Evolutionary conservation across 2,888 invertebrate genomes (phyloP).

Genomic region (Ennomos erosarius): DNA sequence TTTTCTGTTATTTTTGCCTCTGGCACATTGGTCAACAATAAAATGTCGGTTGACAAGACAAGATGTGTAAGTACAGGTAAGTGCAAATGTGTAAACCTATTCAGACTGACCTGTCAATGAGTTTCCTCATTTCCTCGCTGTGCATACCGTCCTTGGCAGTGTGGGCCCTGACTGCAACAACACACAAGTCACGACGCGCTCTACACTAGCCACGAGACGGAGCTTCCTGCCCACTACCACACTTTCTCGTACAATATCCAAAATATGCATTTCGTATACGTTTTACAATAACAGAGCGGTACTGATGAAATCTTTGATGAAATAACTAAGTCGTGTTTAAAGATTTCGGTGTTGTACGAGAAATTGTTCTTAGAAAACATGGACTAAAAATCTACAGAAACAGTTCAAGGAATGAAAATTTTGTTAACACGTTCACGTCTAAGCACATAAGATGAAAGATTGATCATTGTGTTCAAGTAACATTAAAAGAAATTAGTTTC

Average conservation of each 20-base stretch:
- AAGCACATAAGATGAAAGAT: conserved; percentile 63
- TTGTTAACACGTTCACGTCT: conserved; percentile 81
- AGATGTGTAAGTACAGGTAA: conserved; percentile 27
- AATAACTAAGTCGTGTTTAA: not conserved
- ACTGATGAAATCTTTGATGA: not conserved
- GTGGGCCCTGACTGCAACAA: conserved; percentile 88
- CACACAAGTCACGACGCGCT: conserved; percentile 82
- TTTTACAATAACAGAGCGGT: conserved; percentile 14
- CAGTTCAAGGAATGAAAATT: conserved; percentile 63
- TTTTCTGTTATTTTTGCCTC: not conserved
- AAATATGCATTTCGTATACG: not conserved
- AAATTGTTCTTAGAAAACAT: conserved; percentile 61
- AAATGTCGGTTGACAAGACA: conserved; percentile 4
- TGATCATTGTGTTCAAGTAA: conserved; percentile 29
- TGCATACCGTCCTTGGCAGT: conserved; percentile 95
- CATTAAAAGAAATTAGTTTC: conserved; percentile 46
- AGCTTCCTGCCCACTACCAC: conserved; percentile 65
- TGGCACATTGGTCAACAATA: conserved; percentile 12
- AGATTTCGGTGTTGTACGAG: conserved; percentile 56
- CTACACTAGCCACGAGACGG: conserved; percentile 77
- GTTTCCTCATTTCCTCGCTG: conserved; percentile 98
- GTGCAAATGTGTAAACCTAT: conserved; percentile 53
- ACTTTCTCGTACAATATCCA: conserved; percentile 60
- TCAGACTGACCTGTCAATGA: conserved; percentile 96
- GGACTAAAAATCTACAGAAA: conserved; percentile 76